These are phyloP conservation scores for Drosophila cardini DNA, from an alignment of 1,140 invertebrate species.

Conservation along the genomic window DNA sequence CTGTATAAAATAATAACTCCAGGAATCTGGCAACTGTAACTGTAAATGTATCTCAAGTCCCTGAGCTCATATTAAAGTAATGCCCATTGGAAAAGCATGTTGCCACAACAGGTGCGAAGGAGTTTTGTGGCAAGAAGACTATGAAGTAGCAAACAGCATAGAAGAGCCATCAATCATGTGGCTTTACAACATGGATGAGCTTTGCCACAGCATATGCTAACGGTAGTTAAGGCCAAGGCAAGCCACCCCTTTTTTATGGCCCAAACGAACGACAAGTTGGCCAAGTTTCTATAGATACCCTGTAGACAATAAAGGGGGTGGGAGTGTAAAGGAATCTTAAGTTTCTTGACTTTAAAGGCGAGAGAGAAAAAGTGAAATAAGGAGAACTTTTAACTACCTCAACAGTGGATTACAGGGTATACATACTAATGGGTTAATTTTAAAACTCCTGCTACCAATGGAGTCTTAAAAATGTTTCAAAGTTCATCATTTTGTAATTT, in stretches of 20 bases:
- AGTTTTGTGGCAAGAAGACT: slow-evolving; percentile 2
- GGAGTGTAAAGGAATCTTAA: background rate
- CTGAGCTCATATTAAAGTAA: background rate
- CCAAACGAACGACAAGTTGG: background rate
- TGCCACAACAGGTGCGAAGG: slow-evolving; percentile 65
- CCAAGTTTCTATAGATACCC: slow-evolving; percentile 19
- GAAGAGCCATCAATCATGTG: slow-evolving; percentile 69
- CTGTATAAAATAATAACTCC: background rate
- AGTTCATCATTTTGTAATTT: background rate
- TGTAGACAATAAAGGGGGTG: background rate
- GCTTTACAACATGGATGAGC: slow-evolving; percentile 34
- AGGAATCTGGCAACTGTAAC: background rate
- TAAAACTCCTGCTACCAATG: too few species aligned
- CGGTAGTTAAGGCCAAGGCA: slow-evolving; percentile 55
- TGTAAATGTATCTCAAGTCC: background rate
- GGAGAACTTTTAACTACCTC: too few species aligned
- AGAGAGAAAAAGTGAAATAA: too few species aligned
- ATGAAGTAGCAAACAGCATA: slow-evolving; percentile 36
- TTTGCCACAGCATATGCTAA: slow-evolving; percentile 60
- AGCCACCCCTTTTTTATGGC: slow-evolving; percentile 50
- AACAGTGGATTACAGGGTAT: too few species aligned
- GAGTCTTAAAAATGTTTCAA: background rate
- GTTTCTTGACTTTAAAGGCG: background rate
- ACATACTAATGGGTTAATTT: too few species aligned
- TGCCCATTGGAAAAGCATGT: slow-evolving; percentile 2